Evolutionary conservation across 2,888 invertebrate species (phyloP), one percentile per base, ranked within the genome.

Genomic region (Cenopis cana): DNA sequence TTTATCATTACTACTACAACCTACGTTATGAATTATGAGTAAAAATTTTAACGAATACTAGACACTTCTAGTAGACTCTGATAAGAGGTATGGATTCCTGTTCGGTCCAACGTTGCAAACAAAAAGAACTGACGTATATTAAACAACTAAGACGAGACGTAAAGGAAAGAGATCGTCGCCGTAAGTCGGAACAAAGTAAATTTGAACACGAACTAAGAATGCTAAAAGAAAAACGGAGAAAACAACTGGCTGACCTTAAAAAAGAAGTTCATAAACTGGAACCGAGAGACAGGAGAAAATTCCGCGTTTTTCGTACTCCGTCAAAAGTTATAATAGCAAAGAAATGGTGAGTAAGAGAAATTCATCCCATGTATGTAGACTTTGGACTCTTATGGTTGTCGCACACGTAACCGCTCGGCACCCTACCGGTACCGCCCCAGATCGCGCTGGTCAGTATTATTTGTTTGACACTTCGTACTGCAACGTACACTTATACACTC

Each of bases 301-400:
- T 20, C 8, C 57, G 57, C 14, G 38, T 59, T 12, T 59, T 59
- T 3, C 57, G 57, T 59, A 59, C 57, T 59, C 38, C 18, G 18
- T 59, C 57, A 18, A 59, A 59, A 20, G 38, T 59, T 59, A 38
- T 59, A 38, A 14, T 59, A 12, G 57, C 57, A 38, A 59, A 20
- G 38, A 59, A 38, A 59, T 59, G 57, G 57, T 59, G 17, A 59
- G 57, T 50, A 50, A 9, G 10, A n/a, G 0, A 10, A 18, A 9
- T 2, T 50, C 9, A 18, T 17, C 11, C 17, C 17, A 49, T n/a
- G 17, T 17, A 49, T n/a, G 17, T 17, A 17, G 18, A 3, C 4
- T 10, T 9, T 33, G 11, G 18, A 10, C n/a, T 11, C 18, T 50
- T 20, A 18, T 50, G 10, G 10, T 18, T 50, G 0, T 18, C 11